Conservation (phyloP, 2,888 invertebrate species). For the Machimus atricapillus region DNA sequence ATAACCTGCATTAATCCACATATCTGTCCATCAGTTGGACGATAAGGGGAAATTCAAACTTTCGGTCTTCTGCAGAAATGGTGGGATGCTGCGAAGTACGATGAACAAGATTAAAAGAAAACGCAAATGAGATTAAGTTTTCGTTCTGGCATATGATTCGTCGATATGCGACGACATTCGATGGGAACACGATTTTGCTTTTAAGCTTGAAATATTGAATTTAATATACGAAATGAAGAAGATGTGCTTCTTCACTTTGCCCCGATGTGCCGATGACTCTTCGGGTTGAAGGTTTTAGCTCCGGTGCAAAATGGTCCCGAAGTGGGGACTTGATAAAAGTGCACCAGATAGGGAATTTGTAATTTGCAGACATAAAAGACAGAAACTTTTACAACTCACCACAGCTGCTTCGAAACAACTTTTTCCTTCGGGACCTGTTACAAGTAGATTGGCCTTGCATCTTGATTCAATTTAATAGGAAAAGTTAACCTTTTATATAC, state of each 20-base stretch:
- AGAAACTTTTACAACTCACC: not conserved
- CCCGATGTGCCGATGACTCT: not conserved
- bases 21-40: not conserved
- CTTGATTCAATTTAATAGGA: not conserved
- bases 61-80: not conserved
- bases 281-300: not conserved
- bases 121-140: not conserved
- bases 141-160: not conserved
- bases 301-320: not conserved
- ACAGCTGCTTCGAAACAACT: not conserved
- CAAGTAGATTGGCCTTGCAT: not conserved
- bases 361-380: not conserved
- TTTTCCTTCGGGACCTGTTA: not conserved
- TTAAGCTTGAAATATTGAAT: constrained; percentile 9
- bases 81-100: not conserved
- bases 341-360: not conserved
- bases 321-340: not conserved
- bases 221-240: not conserved
- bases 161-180: not conserved
- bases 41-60: not conserved
- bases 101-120: not conserved
- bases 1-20: not conserved
- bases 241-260: not conserved
- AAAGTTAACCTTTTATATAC: not conserved
- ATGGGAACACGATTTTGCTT: constrained; percentile 14